Percentiles rank a stretch among this genome's conserved stretches.
Evolutionary conservation across 2,888 invertebrate genomes (phyloP).

Genomic region (Petrolisthes cinctipes): DNA sequence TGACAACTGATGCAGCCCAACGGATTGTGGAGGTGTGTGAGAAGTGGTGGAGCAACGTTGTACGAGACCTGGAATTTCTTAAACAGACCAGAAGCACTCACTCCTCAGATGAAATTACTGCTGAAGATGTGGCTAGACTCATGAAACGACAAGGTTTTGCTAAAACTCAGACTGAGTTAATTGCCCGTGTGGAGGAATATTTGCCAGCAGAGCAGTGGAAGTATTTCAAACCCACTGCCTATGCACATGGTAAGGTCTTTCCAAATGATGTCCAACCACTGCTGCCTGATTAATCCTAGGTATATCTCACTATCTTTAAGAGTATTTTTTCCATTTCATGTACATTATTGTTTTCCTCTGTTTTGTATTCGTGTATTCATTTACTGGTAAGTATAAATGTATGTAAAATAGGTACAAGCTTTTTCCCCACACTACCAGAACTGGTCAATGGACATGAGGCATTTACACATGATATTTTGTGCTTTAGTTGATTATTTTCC

Average conservation of each 20-base stretch:
- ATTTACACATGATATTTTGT: too few species aligned
- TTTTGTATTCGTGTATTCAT: too few species aligned
- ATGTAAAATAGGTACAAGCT: too few species aligned
- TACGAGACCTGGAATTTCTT: not conserved
- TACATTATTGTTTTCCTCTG: too few species aligned
- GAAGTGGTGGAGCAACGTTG: not conserved
- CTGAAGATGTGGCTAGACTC: not conserved
- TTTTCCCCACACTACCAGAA: too few species aligned
- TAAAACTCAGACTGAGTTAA: not conserved
- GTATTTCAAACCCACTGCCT: not conserved
- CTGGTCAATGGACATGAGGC: too few species aligned
- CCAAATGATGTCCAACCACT: not conserved
- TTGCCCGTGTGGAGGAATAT: not conserved
- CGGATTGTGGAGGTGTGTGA: not conserved
- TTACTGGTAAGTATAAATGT: too few species aligned
- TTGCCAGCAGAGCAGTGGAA: not conserved
- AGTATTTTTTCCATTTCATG: too few species aligned
- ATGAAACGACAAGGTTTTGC: not conserved
- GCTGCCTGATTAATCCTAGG: not conserved
- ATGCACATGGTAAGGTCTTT: not conserved
- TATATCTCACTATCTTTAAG: too few species aligned
- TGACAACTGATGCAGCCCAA: not conserved
- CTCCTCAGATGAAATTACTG: not conserved
- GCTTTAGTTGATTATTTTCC: too few species aligned
- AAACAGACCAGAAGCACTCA: not conserved